phyloP scores from a whole-genome alignment of 2,113 vertebrate genomes.

The Sardina pilchardus region DNA sequence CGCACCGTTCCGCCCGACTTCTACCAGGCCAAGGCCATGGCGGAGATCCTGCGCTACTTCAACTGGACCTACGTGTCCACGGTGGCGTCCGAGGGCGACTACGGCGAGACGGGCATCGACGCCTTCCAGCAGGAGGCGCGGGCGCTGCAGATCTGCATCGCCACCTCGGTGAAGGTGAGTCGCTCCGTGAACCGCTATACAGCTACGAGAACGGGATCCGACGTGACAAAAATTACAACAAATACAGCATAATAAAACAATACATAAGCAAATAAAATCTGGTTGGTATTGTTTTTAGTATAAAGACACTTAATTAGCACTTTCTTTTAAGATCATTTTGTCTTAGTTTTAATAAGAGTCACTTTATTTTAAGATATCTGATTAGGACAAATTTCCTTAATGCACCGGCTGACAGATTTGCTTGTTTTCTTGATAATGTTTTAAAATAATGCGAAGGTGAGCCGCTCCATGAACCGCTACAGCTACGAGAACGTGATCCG shows the following conservation, averaged over 20 bases:
- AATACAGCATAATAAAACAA: too few relatives aligned
- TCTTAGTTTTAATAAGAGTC: too few relatives aligned
- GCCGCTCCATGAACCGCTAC: slow-evolving; percentile 89
- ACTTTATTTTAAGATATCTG: too few relatives aligned
- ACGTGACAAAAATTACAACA: too few relatives aligned
- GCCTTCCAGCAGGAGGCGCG: slow-evolving; percentile 96
- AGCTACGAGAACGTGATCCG: slow-evolving; percentile 89
- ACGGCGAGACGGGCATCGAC: slow-evolving; percentile 94
- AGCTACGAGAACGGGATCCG: slow-evolving; percentile 89
- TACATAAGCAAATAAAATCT: too few relatives aligned
- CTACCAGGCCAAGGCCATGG: slow-evolving; percentile 98
- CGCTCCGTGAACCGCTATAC: slow-evolving; percentile 89
- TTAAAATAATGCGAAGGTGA: too few relatives aligned
- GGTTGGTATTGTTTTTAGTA: too few relatives aligned
- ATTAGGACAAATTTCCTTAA: too few relatives aligned
- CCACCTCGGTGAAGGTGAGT: slow-evolving; percentile 95
- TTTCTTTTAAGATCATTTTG: too few relatives aligned
- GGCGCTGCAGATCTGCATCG: slow-evolving; percentile 94
- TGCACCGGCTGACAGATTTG: too few relatives aligned
- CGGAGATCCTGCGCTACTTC: slow-evolving; percentile 95
- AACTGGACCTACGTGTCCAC: slow-evolving; percentile 99
- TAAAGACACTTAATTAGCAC: too few relatives aligned
- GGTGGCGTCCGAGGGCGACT: slow-evolving; percentile 94
- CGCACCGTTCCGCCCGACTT: slow-evolving; percentile 96
- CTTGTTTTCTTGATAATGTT: too few relatives aligned